Evolutionary conservation across 92 coral and sea anemone genomes (phyloP), one percentile per base, ranked within the genome.

Genomic region (Anthopleura xanthogrammica): DNA sequence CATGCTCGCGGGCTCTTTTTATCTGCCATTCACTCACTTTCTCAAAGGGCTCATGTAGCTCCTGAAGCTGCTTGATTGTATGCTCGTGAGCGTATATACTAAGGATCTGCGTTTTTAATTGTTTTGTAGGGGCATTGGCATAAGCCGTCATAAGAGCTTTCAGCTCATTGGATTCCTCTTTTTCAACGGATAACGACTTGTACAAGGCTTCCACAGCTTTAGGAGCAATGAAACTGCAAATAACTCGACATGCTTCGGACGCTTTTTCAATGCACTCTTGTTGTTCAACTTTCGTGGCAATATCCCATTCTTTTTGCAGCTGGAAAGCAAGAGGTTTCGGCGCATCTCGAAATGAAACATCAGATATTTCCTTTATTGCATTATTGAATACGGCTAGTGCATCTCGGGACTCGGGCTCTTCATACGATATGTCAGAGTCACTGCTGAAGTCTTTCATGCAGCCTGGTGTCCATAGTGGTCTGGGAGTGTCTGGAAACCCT

Each of bases 261-360:
- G 95, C 91, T 86, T 87, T 92, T 54, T 82, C 90, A 41, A 90
- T 90, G 79, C 95, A 92, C n/a, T 87, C 83, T 71, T 81, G 73
- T 75, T 90, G 85, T 82, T 90, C 92, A 12, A 78, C 52, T 74
- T 83, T 79, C 19, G 76, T 92, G 40, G 93, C 77, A 64, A 85
- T 88, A 56, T 84, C 86, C 92, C 96, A 92, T 62, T 81, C 68
- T 0, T 86, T 82, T 48, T 86, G 83, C 50, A 90, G 57, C 88
- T 89, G 91, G 20, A 87, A 89, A 72, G 78, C 66, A 60, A 89
- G 78, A 29, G 91, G 93, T 50, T 50, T 87, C 54, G 74, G 77
- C 52, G 72, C 80, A 72, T 81, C 87, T 71, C 48, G 81, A 43
- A 83, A 83, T 43, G 88, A 81, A 72, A 79, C 83, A 36, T 82